These are phyloP conservation scores for Sebastes alutus DNA, from an alignment of 2,797 vertebrate species.

Conservation along the genomic window DNA sequence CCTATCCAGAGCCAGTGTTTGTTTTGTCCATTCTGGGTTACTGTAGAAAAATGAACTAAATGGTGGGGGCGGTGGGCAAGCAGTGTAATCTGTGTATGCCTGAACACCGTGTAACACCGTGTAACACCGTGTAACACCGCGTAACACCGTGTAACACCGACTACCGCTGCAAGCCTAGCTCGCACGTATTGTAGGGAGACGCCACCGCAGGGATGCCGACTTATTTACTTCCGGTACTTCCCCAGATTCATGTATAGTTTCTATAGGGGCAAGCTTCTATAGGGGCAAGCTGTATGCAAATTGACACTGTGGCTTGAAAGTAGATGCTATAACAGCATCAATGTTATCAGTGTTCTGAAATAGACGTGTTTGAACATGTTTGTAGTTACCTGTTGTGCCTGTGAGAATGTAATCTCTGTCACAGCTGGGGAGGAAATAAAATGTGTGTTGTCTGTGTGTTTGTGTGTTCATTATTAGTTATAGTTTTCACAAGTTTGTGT, in stretches of 20 bases:
- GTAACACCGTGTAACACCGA: too few species aligned
- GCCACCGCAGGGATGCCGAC: too few species aligned
- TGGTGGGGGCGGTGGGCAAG: too few species aligned
- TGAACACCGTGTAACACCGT: too few species aligned
- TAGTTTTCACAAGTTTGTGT: slow-evolving; percentile 23
- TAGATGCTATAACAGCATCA: neutral
- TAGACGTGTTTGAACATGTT: neutral
- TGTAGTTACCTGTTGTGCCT: neutral
- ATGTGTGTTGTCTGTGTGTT: neutral
- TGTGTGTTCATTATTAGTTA: neutral
- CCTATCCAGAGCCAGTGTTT: neutral
- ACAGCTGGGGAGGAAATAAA: neutral
- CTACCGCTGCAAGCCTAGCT: too few species aligned
- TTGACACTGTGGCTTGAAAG: neutral
- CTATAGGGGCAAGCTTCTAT: neutral
- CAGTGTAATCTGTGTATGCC: too few species aligned
- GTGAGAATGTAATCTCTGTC: neutral
- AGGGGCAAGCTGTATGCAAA: neutral
- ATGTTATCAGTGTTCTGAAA: neutral
- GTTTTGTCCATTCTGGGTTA: neutral
- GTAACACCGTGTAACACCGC: too few species aligned
- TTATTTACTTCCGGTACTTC: too few species aligned
- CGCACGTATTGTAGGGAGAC: too few species aligned
- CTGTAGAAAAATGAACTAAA: neutral
- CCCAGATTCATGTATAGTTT: too few species aligned